Conservation (phyloP, 2,797 vertebrate species). For the Sardinella longiceps region DNA sequence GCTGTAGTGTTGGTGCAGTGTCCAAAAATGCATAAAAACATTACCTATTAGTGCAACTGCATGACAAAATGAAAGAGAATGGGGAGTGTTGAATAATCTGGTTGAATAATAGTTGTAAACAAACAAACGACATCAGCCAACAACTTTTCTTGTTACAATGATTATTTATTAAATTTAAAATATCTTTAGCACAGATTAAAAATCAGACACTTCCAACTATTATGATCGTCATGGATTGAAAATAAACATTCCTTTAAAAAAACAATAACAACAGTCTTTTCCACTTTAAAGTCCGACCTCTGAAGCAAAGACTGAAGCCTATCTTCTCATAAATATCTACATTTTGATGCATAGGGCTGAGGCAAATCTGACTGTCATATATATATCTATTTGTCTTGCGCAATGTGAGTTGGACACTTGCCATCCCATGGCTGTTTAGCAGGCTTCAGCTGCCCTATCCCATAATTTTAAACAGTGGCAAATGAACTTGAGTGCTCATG, state of each 20-base stretch:
- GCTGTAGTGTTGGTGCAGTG: background rate
- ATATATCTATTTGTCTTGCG: background rate
- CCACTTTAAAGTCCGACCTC: slow-evolving; percentile 63
- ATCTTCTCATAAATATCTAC: slow-evolving; percentile 65
- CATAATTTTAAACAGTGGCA: background rate
- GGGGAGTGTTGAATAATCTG: background rate
- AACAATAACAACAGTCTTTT: slow-evolving; percentile 64
- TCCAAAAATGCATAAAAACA: background rate
- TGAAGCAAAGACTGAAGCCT: slow-evolving; percentile 50
- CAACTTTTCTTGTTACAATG: slow-evolving; percentile 71
- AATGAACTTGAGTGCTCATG: slow-evolving; percentile 30
- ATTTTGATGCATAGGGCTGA: slow-evolving; percentile 75
- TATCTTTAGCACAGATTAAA: slow-evolving; percentile 88
- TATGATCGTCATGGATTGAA: slow-evolving; percentile 77
- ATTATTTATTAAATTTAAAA: slow-evolving; percentile 89
- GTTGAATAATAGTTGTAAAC: background rate
- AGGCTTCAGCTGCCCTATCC: slow-evolving; percentile 1
- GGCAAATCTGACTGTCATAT: slow-evolving; percentile 63
- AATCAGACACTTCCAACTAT: slow-evolving; percentile 84
- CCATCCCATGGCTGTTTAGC: slow-evolving; percentile 9
- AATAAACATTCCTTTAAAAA: slow-evolving; percentile 79
- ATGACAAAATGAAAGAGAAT: no score
- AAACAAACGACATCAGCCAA: slow-evolving; percentile 26
- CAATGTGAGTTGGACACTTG: slow-evolving; percentile 1
- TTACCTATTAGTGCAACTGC: background rate